phyloP scores from a whole-genome alignment of 2,113 vertebrate genomes.

The Siniperca knerii region DNA sequence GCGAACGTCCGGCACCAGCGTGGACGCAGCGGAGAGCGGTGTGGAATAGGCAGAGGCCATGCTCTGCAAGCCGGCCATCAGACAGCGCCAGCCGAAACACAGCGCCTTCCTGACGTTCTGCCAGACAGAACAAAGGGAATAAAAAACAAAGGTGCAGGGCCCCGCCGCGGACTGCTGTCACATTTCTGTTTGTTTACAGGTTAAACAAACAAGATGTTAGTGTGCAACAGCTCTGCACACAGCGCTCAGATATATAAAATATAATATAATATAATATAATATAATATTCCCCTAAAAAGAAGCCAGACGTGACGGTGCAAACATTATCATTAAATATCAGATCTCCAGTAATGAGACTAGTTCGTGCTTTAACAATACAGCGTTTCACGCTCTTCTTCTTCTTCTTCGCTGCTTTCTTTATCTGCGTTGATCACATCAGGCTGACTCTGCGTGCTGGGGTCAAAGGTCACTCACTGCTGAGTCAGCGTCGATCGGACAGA shows the following conservation, averaged over 20 bases:
- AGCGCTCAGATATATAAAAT: too few species aligned
- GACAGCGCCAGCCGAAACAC: constrained; percentile 88
- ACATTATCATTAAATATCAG: too few species aligned
- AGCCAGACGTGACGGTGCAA: too few species aligned
- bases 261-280: too few species aligned
- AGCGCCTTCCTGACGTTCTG: constrained; percentile 91
- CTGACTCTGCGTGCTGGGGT: neutral
- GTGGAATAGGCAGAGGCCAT: constrained; percentile 83
- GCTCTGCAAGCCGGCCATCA: constrained; percentile 89
- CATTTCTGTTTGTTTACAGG: too few species aligned
- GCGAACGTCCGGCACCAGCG: constrained; percentile 73
- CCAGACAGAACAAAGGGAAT: constrained; percentile 5
- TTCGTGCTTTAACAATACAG: too few species aligned
- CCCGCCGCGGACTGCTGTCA: too few species aligned
- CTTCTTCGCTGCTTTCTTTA: too few species aligned
- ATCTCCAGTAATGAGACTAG: too few species aligned
- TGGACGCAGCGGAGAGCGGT: constrained; percentile 81
- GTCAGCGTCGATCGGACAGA: constrained; percentile 38
- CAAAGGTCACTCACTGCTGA: constrained; percentile 44
- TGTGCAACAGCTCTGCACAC: too few species aligned
- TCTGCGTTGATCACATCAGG: neutral
- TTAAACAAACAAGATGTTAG: too few species aligned
- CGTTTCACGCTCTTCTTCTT: neutral
- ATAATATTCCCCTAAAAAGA: too few species aligned
- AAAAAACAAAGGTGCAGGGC: neutral